These are phyloP conservation scores for Ooceraea biroi DNA, from an alignment of 1,140 invertebrate genomes.

Conservation along the genomic window DNA sequence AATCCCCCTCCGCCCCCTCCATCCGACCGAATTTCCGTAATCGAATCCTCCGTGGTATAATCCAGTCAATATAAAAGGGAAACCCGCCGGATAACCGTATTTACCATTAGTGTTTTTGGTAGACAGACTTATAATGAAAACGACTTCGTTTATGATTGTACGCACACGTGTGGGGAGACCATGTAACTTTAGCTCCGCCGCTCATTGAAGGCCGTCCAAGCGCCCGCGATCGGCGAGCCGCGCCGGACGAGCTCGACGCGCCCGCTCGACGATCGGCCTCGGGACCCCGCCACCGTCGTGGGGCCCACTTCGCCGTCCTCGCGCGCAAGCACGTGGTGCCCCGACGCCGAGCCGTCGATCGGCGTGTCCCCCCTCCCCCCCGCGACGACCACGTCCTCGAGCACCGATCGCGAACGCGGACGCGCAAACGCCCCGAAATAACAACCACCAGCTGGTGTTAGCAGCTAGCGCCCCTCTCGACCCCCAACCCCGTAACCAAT, in stretches of 20 bases:
- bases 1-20: background rate
- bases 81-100: conserved; percentile 77
- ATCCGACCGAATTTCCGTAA: conserved; percentile 39
- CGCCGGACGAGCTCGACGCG: conserved; percentile 14
- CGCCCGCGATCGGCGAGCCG: conserved; percentile 60
- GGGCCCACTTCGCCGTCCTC: background rate
- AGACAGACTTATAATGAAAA: conserved; percentile 82
- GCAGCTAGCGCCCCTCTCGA: conserved; percentile 80
- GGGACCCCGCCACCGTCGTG: background rate
- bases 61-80: conserved; percentile 72
- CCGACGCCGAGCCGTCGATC: conserved; percentile 56
- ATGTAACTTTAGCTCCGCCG: conserved; percentile 86
- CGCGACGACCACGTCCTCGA: conserved; percentile 23
- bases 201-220: conserved; percentile 79
- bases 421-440: conserved; percentile 73
- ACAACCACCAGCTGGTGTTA: conserved; percentile 76
- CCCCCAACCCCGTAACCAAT: conserved; percentile 70
- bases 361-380: conserved; percentile 4
- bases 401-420: conserved; percentile 69
- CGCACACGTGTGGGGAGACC: conserved; percentile 87
- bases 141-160: conserved; percentile 86
- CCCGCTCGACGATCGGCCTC: conserved; percentile 39
- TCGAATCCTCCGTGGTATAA: conserved; percentile 66
- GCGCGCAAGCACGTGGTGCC: background rate
- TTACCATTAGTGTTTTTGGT: conserved; percentile 84